Base-by-base conservation (phyloP, 2,888 invertebrate species). In the Neelides folsomi region DNA sequence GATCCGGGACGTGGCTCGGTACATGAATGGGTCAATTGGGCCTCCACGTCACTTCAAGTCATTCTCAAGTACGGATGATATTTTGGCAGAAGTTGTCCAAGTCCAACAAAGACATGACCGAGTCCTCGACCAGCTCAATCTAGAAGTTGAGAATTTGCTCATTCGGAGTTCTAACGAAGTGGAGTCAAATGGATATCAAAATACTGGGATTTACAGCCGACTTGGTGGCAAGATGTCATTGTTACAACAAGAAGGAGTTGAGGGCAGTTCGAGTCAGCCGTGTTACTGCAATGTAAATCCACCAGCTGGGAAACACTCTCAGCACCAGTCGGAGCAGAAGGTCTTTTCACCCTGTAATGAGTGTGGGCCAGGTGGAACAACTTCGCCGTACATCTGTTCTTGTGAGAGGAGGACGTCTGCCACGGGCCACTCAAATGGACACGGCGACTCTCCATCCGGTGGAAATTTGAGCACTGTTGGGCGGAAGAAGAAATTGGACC, bases 101-200 rank as follows among this genome's bases (percentile, higher is more conserved):
- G 63, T 63, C 19, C 57, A 57, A 37, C 56, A 62, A 20, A 52
- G 58, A 42, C 63, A 63, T 46, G 63, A 62, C 39, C 55, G 63
- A 5, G 63, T 63, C 2, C 48, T 63, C 35, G 61, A 63, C 49
- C 61, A 63, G 37, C 44, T 63, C n/a, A 63, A 63, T 44, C 40
- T 63, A 13, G 63, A 63, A 49, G 63, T 63, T n/a, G 63, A 63
- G 34, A 63, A 63, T 47, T 49, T 63, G 12, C 54, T 63, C 13
- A 57, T 63, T 13, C 52, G 60, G 18, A 57, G 57, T 9, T 49
- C 57, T 13, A 45, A 54, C 45, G 60, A 59, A 43, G 55, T 59
- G 47, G n/a, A n/a, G n/a, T n/a, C n/a, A n/a, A n/a, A 44, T 46
- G 15, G 44, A 51, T 4, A 35, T 34, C 27, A 44, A 44, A 27